phyloP scores from a whole-genome alignment of 1,140 invertebrate genomes.

The Drosophila elegans region DNA sequence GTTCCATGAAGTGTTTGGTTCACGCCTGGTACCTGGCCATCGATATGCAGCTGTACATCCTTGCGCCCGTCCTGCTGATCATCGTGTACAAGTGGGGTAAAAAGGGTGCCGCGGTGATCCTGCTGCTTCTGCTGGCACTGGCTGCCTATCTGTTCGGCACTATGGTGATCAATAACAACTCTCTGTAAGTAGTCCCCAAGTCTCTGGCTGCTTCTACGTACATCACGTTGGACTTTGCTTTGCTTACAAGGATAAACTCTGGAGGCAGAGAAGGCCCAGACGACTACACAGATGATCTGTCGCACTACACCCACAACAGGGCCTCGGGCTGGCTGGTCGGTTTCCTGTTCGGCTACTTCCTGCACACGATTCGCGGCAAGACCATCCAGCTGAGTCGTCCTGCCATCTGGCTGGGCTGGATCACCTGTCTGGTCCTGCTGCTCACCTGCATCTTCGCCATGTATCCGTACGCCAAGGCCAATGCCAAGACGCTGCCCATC shows the following conservation, averaged over 20 bases:
- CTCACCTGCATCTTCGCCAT: conserved; percentile 68
- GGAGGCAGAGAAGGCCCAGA: conserved; percentile 13
- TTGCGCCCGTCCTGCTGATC: conserved; percentile 90
- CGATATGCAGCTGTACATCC: conserved; percentile 93
- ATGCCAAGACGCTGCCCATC: conserved; percentile 44
- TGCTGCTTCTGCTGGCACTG: conserved; percentile 34
- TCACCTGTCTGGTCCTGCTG: conserved; percentile 62
- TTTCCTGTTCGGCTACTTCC: conserved; percentile 67
- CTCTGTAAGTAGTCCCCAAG: conserved; percentile 23
- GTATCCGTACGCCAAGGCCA: conserved; percentile 70
- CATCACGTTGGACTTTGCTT: too few species aligned
- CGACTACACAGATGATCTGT: conserved; percentile 14
- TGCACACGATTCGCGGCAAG: conserved; percentile 55
- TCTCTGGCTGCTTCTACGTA: too few species aligned
- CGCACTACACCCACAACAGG: conserved; percentile 51
- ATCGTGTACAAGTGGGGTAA: conserved; percentile 87
- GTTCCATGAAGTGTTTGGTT: conserved; percentile 90
- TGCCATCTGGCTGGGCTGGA: conserved; percentile 61
- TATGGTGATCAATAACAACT: conserved; percentile 59
- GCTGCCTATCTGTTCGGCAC: conserved; percentile 49
- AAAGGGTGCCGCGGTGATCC: conserved; percentile 41
- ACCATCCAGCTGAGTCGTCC: conserved; percentile 28
- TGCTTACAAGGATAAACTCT: background rate
- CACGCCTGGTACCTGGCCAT: conserved; percentile 95
- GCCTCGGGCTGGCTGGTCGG: conserved; percentile 73